Conservation (phyloP, 2,113 vertebrate genomes). For the Physeter macrocephalus region DNA sequence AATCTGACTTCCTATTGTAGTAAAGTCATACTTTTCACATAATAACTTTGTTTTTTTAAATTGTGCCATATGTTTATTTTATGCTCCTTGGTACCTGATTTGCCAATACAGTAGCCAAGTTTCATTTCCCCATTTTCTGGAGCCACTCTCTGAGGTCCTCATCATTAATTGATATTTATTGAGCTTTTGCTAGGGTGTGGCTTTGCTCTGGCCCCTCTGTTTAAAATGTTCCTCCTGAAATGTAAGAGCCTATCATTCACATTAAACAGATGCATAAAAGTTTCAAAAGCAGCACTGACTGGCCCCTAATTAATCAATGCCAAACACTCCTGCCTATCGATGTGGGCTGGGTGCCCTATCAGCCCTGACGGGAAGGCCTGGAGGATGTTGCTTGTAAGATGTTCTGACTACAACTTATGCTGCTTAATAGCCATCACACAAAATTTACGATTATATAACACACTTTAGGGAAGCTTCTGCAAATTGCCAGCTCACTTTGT, state of each 20-base stretch:
- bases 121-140: conserved; percentile 8
- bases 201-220: not conserved
- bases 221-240: conserved; percentile 33
- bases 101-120: not conserved
- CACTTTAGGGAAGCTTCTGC: conserved; percentile 69
- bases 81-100: not conserved
- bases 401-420: conserved; percentile 48
- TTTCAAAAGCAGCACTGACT: not conserved
- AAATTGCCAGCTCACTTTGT: conserved; percentile 75
- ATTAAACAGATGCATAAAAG: not conserved
- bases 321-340: not conserved
- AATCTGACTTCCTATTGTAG: not conserved
- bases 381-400: conserved; percentile 60
- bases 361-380: conserved; percentile 25
- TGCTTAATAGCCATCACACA: conserved; percentile 59
- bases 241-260: not conserved
- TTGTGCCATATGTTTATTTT: not conserved
- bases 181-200: not conserved
- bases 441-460: conserved; percentile 76
- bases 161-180: conserved; percentile 57
- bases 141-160: not conserved
- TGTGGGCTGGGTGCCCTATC: conserved; percentile 31
- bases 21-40: not conserved
- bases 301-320: not conserved
- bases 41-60: not conserved